Base-by-base conservation (phyloP, 2,113 vertebrate genomes). In the Notarius lentiginosus region DNA sequence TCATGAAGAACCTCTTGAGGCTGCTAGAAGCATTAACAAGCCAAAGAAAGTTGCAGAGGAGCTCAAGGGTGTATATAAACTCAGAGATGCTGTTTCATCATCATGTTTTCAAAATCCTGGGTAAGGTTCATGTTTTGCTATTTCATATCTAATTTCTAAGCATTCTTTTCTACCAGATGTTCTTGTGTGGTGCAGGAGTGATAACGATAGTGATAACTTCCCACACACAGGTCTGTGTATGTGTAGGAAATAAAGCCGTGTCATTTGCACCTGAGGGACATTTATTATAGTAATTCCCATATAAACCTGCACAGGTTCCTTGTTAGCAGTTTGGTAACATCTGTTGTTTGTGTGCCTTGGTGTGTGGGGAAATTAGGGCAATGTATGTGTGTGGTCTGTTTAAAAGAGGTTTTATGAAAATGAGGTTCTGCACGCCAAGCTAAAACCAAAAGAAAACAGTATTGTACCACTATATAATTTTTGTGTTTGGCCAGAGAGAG, bases 341-440 rank as follows among this genome's bases (percentile, higher is more conserved):
- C 77, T 82, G 77, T 73, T 87, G 85, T 86, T 91, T 90, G 51
- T 84, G 80, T 87, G 72, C 47, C 10, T 75, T 86, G 66, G 73
- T 27, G 41, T 47, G 82, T 41, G 81, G 60, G 70, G 85, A 83
- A 91, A 87, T 53, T 30, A 84, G 34, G 85, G 24, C 41, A 86
- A 76, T 24, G 60, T 73, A 47, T 75, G 75, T 89, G 65, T 81
- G 58, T 22, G 66, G 27, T 84, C 80, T 79, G 58, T 83, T 82
- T 75, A 65, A 60, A 27, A 63, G 8, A 20, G 18, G 61, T 58
- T 51, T 79, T 85, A 77, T 75, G 20, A 82, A 84, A 70, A 86
- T 58, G 83, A 84, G 72, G 83, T 87, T 91, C 56, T 72, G 27
- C 6, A n/a, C 84, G 79, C 75, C 56, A 79, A 65, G 24, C 80